phyloP scores from a whole-genome alignment of 2,113 vertebrate species.

The Glaucidium brasilianum region DNA sequence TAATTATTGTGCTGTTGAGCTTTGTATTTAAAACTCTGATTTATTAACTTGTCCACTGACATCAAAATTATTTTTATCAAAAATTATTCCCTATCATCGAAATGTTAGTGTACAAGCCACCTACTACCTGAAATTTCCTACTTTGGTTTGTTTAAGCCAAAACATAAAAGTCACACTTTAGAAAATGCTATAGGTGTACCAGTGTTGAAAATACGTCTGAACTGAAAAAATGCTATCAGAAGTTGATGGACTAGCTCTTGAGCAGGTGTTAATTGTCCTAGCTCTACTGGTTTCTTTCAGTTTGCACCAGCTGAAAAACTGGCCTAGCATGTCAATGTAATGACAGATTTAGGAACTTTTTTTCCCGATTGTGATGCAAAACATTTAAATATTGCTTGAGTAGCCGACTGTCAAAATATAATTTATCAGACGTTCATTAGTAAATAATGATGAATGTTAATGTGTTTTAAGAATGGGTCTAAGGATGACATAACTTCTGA shows the following conservation, averaged over 20 bases:
- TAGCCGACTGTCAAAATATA: background rate
- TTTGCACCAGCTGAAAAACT: conserved; percentile 38
- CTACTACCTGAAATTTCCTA: background rate
- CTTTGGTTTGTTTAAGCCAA: background rate
- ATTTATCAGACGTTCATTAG: background rate
- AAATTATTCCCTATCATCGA: background rate
- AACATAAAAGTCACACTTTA: background rate
- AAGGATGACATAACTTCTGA: background rate
- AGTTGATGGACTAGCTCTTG: conserved; percentile 1
- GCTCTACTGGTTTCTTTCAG: conserved; percentile 10
- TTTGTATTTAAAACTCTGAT: conserved; percentile 44
- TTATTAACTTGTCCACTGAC: background rate
- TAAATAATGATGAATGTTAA: background rate
- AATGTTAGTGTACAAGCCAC: background rate
- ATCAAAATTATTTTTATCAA: background rate
- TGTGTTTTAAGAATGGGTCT: background rate
- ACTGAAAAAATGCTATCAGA: background rate
- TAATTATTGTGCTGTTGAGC: conserved; percentile 42
- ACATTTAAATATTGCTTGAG: background rate
- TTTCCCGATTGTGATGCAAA: background rate
- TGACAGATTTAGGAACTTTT: background rate
- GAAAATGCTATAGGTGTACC: background rate
- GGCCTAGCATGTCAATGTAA: background rate
- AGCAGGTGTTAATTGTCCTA: conserved; percentile 23
- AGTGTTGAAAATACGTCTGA: background rate